Evolutionary conservation across 2,888 invertebrate genomes (phyloP).

Genomic region (Lasioglossum figueresi): DNA sequence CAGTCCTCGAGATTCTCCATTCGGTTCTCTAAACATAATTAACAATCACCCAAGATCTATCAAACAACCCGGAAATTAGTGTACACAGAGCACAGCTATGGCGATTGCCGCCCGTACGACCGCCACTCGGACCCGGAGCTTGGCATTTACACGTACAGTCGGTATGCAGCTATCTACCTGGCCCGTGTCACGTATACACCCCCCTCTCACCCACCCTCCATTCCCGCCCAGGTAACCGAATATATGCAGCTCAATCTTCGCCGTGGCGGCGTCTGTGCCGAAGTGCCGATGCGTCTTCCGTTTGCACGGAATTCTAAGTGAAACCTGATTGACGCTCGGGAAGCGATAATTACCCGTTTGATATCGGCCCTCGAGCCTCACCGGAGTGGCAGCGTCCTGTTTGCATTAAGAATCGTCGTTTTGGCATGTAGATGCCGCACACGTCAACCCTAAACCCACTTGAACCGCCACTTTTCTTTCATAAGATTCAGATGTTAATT

Average conservation of each 20-base stretch:
- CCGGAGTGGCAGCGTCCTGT: constrained; percentile 21
- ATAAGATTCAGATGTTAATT: background rate
- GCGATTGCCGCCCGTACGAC: constrained; percentile 33
- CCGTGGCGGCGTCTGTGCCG: constrained; percentile 30
- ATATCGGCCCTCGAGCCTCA: constrained; percentile 37
- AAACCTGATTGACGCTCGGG: constrained; percentile 53
- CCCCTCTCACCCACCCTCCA: background rate
- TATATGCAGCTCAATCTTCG: constrained; percentile 28
- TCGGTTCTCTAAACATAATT: constrained; percentile 80
- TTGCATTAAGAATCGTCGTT: constrained; percentile 38
- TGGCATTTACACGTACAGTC: constrained; percentile 52
- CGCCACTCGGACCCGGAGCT: constrained; percentile 40
- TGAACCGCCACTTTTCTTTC: background rate
- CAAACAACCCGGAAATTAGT: constrained; percentile 82
- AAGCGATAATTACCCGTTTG: constrained; percentile 66
- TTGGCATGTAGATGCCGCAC: background rate
- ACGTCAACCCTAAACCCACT: background rate
- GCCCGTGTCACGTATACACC: constrained; percentile 41
- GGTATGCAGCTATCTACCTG: constrained; percentile 31
- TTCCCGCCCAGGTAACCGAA: constrained; percentile 46
- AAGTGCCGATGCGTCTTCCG: constrained; percentile 33
- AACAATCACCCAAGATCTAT: constrained; percentile 82
- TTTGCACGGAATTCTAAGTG: constrained; percentile 44
- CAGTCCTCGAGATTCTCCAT: constrained; percentile 58
- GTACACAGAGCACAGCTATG: constrained; percentile 71